Base-by-base conservation (phyloP, 35 echinoderm and acorn worm species). In the Ophiothrix spiculata region DNA sequence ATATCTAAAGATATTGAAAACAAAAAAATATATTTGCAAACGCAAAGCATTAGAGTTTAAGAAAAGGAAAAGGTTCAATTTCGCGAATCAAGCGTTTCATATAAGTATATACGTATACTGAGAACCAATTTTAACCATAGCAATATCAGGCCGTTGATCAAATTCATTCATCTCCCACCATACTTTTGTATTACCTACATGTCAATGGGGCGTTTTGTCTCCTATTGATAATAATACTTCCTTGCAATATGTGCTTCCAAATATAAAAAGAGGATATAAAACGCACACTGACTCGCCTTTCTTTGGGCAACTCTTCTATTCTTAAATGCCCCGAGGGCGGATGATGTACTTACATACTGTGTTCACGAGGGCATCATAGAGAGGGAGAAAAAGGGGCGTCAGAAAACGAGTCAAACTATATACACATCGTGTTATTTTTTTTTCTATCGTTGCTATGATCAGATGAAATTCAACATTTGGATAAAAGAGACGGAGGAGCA, bases 211-310 rank as follows among this genome's bases (percentile, higher is more conserved):
- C 25, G 6, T 54, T 69, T 69, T 69, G 60, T 4, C 60, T 15
- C 23, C 6, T 19, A 49, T 19, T 10, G 6, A 49, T 25, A 25
- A 69, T 69, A 12, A 69, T 69, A 69, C 60, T 69, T 69, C 60
- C 60, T n/a, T 69, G 60, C 60, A 69, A 69, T 25, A 69, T 69
- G 60, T 69, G 60, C 60, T 69, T 69, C 60, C 60, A 69, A 10
- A n/a, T 69, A 69, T 25, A 15, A 69, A n/a, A 25, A 69, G 60
- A n/a, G 29, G 42, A 49, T 49, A 49, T 49, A 69, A 28, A 69
- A 69, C 17, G 29, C 17, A 69, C n/a, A n/a, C n/a, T n/a, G n/a
- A 10, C 60, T 10, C 42, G 6, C 60, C 25, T 69, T 25, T 69
- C 60, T 69, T 2, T 2, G 60, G 29, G 60, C 60, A 28, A 69